Evolutionary conservation across 2,113 vertebrate genomes (phyloP).

Genomic region (Halichoeres trimaculatus): DNA sequence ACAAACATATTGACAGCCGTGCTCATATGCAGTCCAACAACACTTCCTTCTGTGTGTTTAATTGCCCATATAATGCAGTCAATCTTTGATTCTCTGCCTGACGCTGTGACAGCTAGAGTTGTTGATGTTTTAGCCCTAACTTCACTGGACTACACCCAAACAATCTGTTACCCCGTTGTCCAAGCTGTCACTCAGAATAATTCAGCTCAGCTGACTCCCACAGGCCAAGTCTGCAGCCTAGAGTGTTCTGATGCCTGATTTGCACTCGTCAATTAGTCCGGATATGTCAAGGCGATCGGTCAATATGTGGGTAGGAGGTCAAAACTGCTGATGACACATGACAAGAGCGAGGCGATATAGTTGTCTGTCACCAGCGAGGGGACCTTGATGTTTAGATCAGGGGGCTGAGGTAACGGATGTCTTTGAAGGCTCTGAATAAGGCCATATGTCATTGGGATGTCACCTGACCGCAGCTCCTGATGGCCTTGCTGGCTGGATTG

Average conservation of each 20-base stretch:
- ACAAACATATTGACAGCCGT: background rate
- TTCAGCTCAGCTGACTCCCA: slow-evolving; percentile 29
- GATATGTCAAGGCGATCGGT: slow-evolving; percentile 46
- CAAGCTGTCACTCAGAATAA: slow-evolving; percentile 42
- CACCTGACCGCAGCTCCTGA: slow-evolving; percentile 60
- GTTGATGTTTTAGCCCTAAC: slow-evolving; percentile 43
- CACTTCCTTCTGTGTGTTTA: background rate
- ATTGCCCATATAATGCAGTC: background rate
- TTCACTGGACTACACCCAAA: slow-evolving; percentile 42
- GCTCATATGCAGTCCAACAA: background rate
- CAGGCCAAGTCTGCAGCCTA: slow-evolving; percentile 21
- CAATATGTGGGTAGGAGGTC: slow-evolving; percentile 50
- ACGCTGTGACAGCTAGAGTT: slow-evolving; percentile 34
- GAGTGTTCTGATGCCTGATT: slow-evolving; percentile 35
- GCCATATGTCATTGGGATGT: slow-evolving; percentile 68
- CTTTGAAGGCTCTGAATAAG: slow-evolving; percentile 52
- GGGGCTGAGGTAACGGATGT: slow-evolving; percentile 49
- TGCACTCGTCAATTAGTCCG: slow-evolving; percentile 52
- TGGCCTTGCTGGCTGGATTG: slow-evolving; percentile 76
- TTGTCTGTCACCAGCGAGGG: slow-evolving; percentile 60
- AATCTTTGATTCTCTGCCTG: slow-evolving; percentile 17
- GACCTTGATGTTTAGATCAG: slow-evolving; percentile 64
- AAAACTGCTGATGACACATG: slow-evolving; percentile 54
- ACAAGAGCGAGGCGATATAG: slow-evolving; percentile 49
- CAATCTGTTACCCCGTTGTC: slow-evolving; percentile 38